Evolutionary conservation across 2,888 invertebrate species (phyloP), one percentile per base, ranked within the genome.

Genomic region (Eupithecia inturbata): DNA sequence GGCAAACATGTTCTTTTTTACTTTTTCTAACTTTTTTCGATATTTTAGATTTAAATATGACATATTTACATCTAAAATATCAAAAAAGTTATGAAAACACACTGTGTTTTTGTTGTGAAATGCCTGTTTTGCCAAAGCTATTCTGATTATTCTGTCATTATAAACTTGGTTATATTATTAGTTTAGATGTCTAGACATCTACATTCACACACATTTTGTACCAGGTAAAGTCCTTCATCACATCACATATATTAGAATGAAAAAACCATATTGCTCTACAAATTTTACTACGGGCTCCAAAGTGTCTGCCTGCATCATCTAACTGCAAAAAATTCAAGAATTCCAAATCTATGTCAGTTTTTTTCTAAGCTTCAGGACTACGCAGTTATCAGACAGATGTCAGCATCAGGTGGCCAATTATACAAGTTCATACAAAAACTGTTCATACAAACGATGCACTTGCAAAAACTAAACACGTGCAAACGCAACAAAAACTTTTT

Each of bases 391-490:
- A 22, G 39, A 41, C 71, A 75, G 74, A 74, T 75, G 78, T 66
- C 63, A 67, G 26, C 60, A 77, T 73, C 78, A 79, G 78, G 78
- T 79, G 75, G 68, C 73, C 49, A 74, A 74, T 72, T 60, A 71
- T 63, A 76, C 73, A 76, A 75, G 71, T 77, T 72, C 70, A 71
- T 64, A 79, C 72, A 80, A 78, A 79, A 74, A 75, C 69, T 10
- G 49, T 74, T 77, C 70, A 67, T 73, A 73, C 72, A 75, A 70
- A 75, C 78, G 80, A 78, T 74, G 74, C 79, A 79, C 78, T 81
- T 79, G 79, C 77, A 73, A 77, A 77, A 79, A 79, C 71, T 77
- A 68, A 82, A 85, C 88, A 88, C 87, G 88, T 88, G 87, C 84
- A 84, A 41, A 70, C 22, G 75, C 74, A 72, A 87, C 82, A 87